Conservation (phyloP, 2,888 invertebrate species). For the Allolobophora icterica region DNA sequence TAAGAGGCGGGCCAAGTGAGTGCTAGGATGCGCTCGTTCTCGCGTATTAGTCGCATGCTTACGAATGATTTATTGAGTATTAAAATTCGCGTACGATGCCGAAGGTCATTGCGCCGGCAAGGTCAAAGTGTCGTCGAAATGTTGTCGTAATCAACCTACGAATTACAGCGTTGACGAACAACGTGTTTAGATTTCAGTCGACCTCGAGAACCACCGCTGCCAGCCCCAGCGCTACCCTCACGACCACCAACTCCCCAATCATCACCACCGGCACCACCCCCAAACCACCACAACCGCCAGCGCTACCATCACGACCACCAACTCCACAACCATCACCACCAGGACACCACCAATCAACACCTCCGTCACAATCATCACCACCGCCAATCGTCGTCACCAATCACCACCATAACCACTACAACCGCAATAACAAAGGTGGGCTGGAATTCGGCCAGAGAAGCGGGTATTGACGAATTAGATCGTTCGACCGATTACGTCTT, state of each 20-base stretch:
- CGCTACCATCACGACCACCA: background rate
- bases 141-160: background rate
- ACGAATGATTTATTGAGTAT: background rate
- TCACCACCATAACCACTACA: background rate
- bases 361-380: too few relatives aligned
- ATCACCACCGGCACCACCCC: too few relatives aligned
- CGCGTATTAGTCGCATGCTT: background rate
- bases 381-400: too few relatives aligned
- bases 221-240: background rate
- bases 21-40: background rate
- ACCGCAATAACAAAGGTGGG: background rate
- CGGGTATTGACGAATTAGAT: too few relatives aligned
- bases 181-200: background rate
- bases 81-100: background rate
- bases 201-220: background rate
- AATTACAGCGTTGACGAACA: background rate
- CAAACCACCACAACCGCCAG: too few relatives aligned
- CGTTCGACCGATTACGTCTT: too few relatives aligned
- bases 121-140: background rate
- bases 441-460: background rate
- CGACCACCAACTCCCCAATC: background rate
- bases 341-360: background rate
- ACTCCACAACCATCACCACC: background rate
- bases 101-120: background rate
- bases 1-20: background rate